Evolutionary conservation across 2,797 vertebrate species (phyloP).

Genomic region (Acanthiza pusilla): DNA sequence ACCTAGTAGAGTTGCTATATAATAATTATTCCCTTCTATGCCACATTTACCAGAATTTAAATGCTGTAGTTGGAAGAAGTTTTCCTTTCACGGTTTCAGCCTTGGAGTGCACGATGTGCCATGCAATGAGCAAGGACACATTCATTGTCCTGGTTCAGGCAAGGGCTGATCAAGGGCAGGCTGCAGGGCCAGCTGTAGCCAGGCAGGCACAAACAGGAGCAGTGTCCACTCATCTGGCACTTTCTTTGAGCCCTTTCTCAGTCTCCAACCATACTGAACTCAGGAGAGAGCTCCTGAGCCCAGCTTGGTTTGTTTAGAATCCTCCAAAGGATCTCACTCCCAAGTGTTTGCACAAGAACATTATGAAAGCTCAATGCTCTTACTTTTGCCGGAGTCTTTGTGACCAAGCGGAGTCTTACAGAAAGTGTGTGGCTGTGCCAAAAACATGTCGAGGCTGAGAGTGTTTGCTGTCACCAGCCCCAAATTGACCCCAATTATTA

Average conservation of each 20-base stretch:
- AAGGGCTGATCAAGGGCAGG: background rate
- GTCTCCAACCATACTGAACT: background rate
- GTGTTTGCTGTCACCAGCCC: background rate
- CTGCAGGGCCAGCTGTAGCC: background rate
- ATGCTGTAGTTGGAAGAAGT: background rate
- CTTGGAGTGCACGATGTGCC: background rate
- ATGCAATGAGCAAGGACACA: background rate
- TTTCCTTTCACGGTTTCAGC: background rate
- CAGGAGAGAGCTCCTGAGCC: background rate
- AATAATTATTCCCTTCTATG: background rate
- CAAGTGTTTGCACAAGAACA: background rate
- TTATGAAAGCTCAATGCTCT: background rate
- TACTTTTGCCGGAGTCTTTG: background rate
- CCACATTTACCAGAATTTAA: background rate
- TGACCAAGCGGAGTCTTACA: background rate
- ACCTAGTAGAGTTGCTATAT: background rate
- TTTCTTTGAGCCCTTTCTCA: background rate
- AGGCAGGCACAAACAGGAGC: background rate
- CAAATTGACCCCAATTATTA: accelerated
- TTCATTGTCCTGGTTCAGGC: background rate
- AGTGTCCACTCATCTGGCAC: background rate
- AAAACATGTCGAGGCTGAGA: background rate
- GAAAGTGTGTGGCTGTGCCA: background rate
- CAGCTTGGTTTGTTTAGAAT: background rate
- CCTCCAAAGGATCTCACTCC: background rate